Evolutionary conservation across 2,113 vertebrate species (phyloP).

Genomic region (Lontra canadensis): DNA sequence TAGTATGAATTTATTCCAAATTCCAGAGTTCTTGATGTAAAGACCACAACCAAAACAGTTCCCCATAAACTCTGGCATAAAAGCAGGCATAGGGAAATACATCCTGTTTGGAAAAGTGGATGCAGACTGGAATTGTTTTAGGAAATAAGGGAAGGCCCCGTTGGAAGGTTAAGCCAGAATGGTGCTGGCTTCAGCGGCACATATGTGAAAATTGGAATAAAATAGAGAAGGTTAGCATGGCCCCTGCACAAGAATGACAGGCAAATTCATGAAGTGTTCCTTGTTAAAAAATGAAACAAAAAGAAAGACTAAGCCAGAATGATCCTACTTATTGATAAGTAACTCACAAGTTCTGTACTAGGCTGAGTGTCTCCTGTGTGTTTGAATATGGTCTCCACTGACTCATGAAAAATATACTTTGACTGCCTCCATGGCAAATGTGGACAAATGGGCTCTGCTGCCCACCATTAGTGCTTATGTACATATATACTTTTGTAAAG

Average conservation of each 20-base stretch:
- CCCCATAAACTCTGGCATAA: conserved; percentile 28
- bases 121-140: conserved; percentile 23
- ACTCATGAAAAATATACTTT: neutral
- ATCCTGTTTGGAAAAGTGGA: neutral
- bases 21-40: conserved; percentile 22
- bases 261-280: neutral
- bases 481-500: neutral
- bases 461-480: neutral
- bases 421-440: neutral
- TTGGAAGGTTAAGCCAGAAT: neutral
- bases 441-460: neutral
- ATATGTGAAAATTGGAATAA: neutral
- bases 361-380: neutral
- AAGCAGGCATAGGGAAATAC: neutral
- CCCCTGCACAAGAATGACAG: neutral
- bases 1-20: conserved; percentile 42
- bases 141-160: neutral
- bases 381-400: neutral
- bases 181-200: neutral
- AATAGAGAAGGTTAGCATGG: neutral
- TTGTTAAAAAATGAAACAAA: neutral
- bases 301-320: neutral
- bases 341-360: conserved; percentile 10
- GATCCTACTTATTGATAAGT: neutral
- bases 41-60: neutral